These are phyloP conservation scores for Synanthedon andrenaeformis DNA, from an alignment of 2,888 invertebrate genomes.

Conservation along the genomic window DNA sequence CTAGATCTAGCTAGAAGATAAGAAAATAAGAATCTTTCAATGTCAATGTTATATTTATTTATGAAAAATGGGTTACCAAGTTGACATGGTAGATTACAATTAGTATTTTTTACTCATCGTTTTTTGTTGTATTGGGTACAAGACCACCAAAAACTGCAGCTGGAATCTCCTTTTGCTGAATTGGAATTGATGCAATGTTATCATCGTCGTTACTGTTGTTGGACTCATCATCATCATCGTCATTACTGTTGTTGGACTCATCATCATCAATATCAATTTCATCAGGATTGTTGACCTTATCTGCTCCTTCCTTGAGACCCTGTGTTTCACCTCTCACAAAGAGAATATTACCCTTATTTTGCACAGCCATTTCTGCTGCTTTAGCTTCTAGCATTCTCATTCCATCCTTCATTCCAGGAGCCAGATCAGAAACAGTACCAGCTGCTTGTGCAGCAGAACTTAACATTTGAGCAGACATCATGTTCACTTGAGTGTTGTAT, in stretches of 20 bases:
- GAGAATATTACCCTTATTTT: conserved; percentile 75
- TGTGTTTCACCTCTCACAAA: conserved; percentile 91
- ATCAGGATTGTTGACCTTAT: conserved; percentile 85
- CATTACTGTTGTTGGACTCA: conserved; percentile 74
- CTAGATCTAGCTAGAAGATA: too few species aligned
- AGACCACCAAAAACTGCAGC: conserved; percentile 92
- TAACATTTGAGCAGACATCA: conserved; percentile 98
- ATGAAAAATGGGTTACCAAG: too few species aligned
- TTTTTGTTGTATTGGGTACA: conserved; percentile 33
- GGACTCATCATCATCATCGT: conserved; percentile 66
- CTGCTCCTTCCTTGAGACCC: conserved; percentile 73
- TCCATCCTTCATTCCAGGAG: conserved; percentile 83
- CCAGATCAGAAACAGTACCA: conserved; percentile 78
- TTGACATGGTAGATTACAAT: too few species aligned
- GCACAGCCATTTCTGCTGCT: conserved; percentile 77
- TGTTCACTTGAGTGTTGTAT: conserved; percentile 98
- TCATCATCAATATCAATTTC: conserved; percentile 88
- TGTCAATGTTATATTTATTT: too few species aligned
- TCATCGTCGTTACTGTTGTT: too few species aligned
- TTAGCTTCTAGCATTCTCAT: conserved; percentile 91
- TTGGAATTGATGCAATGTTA: conserved; percentile 55
- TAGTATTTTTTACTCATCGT: conserved; percentile 10
- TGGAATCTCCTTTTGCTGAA: conserved; percentile 89
- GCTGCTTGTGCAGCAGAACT: conserved; percentile 77
- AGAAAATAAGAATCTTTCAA: too few species aligned